Conservation (phyloP, 2,113 vertebrate species). For the Macaca fascicularis region T2T-MFA8v1.1 NC_088377.1:81069001-81069500, state of each 20-base stretch:
- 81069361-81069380: not conserved
- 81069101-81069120: not conserved
- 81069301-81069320: not conserved
- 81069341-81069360: not conserved
- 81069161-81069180: not conserved
- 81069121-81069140: not conserved
- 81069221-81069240: not conserved
- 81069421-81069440: not conserved
- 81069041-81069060: not conserved
- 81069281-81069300: not conserved
- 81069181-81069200: not conserved
- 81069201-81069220: not conserved
- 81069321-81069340: not conserved
- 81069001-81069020: not conserved
- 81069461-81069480: not conserved
- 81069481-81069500: not conserved
- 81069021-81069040: not conserved
- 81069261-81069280: not conserved
- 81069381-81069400: not conserved
- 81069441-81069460: not conserved
- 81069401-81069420: not conserved
- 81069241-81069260: not conserved
- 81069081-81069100: not conserved
- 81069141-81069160: not conserved
- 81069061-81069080: not conserved